Percentiles rank a stretch among this genome's conserved stretches.
Evolutionary conservation across 2,797 vertebrate species (phyloP).

Genomic region (Rhinatrema bivittatum): DNA sequence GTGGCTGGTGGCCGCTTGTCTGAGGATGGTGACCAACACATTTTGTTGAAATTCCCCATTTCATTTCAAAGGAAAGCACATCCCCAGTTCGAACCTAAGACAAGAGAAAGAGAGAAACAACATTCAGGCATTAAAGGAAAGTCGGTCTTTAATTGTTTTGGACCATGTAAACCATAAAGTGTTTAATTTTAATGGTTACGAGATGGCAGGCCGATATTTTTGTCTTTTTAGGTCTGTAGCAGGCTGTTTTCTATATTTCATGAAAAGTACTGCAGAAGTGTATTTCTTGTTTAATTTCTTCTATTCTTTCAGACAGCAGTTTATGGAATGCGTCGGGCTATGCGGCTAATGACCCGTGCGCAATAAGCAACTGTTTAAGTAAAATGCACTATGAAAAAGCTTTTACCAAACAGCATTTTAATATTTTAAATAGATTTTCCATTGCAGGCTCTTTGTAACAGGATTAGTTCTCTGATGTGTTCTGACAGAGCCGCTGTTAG

Average conservation of each 20-base stretch:
- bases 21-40: too few relatives aligned
- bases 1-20: too few relatives aligned
- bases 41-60: too few relatives aligned
- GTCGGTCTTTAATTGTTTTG: constrained; percentile 33
- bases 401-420: constrained; percentile 95
- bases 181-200: constrained; percentile 38
- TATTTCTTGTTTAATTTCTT: constrained; percentile 80
- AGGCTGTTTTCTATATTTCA: constrained; percentile 38
- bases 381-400: constrained; percentile 84
- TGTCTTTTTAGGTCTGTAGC: constrained; percentile 25
- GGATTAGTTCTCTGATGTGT: constrained; percentile 95
- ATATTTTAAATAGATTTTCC: constrained; percentile 97
- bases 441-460: constrained; percentile 81
- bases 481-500: constrained; percentile 95
- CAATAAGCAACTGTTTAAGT: constrained; percentile 97
- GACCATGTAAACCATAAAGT: constrained; percentile 53
- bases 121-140: constrained; percentile 21
- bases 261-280: constrained; percentile 57
- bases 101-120: constrained; percentile 28
- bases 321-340: constrained; percentile 77
- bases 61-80: too few relatives aligned
- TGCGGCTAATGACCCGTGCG: constrained; percentile 93
- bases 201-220: constrained; percentile 25
- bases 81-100: too few relatives aligned
- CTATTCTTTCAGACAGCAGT: constrained; percentile 67